phyloP scores from a whole-genome alignment of 2,797 vertebrate species.

The Phrynocephalus guinanensis region DNA sequence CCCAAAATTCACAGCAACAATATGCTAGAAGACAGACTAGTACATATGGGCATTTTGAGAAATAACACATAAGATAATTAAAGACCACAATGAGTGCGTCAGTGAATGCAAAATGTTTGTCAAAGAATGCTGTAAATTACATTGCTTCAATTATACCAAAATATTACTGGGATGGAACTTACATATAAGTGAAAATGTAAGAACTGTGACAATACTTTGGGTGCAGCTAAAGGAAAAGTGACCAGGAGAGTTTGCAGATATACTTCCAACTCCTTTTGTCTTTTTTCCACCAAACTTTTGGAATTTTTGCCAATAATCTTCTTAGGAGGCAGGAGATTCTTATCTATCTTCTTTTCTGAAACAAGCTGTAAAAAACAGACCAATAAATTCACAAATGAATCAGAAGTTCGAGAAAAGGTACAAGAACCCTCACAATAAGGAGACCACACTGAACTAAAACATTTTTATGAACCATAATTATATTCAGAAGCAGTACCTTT shows the following conservation, averaged over 20 bases:
- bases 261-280: conserved; percentile 93
- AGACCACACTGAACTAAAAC: neutral
- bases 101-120: neutral
- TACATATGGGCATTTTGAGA: neutral
- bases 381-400: conserved; percentile 35
- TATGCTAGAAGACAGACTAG: neutral
- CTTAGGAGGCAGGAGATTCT: conserved; percentile 93
- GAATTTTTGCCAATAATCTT: conserved; percentile 99
- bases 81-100: neutral
- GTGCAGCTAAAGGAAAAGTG: conserved; percentile 87
- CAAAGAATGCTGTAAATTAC: neutral
- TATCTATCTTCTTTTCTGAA: conserved; percentile 90
- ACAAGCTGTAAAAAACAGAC: conserved; percentile 83
- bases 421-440: neutral
- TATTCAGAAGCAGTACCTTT: too few species aligned
- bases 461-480: neutral
- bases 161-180: conserved; percentile 76
- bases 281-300: conserved; percentile 92
- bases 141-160: neutral
- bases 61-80: neutral
- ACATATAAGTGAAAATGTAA: conserved; percentile 94
- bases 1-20: neutral
- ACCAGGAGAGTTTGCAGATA: conserved; percentile 92
- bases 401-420: neutral
- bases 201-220: conserved; percentile 87